Conservation (phyloP, 2,888 invertebrate genomes). For the Drosophila tripunctata region DNA sequence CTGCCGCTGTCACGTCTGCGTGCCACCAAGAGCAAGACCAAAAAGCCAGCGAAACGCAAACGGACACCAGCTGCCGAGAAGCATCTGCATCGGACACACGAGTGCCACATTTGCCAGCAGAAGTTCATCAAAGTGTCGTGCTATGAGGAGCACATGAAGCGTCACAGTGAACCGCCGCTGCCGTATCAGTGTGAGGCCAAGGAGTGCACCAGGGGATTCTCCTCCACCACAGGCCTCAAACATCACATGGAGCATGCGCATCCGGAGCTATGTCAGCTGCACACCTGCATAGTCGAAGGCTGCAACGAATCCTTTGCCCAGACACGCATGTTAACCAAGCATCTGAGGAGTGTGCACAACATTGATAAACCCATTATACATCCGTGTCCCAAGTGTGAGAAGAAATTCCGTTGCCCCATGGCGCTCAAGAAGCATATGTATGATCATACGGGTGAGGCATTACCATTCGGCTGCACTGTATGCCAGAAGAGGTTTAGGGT, state of each 20-base stretch:
- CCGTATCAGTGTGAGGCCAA: conserved; percentile 79
- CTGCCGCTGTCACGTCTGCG: too few species aligned
- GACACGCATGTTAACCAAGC: conserved; percentile 77
- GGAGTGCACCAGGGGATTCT: conserved; percentile 76
- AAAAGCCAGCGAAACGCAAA: background rate
- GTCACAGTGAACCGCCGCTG: conserved; percentile 77
- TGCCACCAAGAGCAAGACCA: conserved; percentile 51
- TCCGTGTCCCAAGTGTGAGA: conserved; percentile 81
- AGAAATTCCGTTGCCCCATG: conserved; percentile 81
- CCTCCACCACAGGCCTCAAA: conserved; percentile 73
- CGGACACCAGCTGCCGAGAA: conserved; percentile 11
- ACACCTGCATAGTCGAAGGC: conserved; percentile 77
- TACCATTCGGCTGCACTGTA: conserved; percentile 81
- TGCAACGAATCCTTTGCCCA: conserved; percentile 77
- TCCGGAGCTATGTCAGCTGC: conserved; percentile 71
- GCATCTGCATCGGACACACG: too few species aligned
- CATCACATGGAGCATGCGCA: conserved; percentile 79
- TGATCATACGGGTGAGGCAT: conserved; percentile 81
- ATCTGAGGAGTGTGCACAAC: conserved; percentile 75
- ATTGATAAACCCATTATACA: conserved; percentile 67
- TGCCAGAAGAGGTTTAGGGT: conserved; percentile 82
- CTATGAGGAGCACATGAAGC: conserved; percentile 81
- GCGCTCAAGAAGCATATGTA: conserved; percentile 82
- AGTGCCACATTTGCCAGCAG: conserved; percentile 80
- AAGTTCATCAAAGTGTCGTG: conserved; percentile 73